Base-by-base conservation (phyloP, 2,113 vertebrate species). In the Ancistrus triradiatus region DNA sequence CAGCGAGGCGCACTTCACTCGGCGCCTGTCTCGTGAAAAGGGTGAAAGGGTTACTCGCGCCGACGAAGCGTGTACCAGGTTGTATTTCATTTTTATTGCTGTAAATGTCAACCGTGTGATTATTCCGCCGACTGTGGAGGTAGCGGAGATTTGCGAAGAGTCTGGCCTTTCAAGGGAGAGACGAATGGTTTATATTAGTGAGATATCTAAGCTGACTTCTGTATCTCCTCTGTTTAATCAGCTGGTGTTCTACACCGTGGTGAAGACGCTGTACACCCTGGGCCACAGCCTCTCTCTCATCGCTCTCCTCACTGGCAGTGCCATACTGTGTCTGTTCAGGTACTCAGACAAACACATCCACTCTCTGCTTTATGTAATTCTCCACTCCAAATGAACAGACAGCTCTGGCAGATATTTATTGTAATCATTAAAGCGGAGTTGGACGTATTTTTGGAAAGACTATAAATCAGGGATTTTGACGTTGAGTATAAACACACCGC, bases 241-340 rank as follows among this genome's bases (percentile, higher is more conserved):
- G 81, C 78, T 93, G 89, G 86, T 91, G 49, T 98, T 94, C 86
- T 98, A 93, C 59, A 81, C 88, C 0, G 90, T 93, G 0, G 92
- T 98, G 78, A 92, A 87, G 83, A 89, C 91, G 17, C 80, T 98
- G 46, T 93, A 97, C 81, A 95, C 94, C 0, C 89, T 97, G 15
- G 95, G 95, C 25, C 96, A 98, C 80, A 98, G 95, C 80, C 90
- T 95, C 0, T 97, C 95, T 14, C 89, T 98, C 2, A 88, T 94
- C 33, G 85, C 93, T 10, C 91, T 98, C 70, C 90, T 93, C 70
- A 95, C 89, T 0, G 93, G 94, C 74, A 92, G 93, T 87, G 77
- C 92, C 70, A 91, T 98, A 83, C 81, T 98, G 40, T 95, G 93
- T 57, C 83, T 92, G 15, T 96, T 92, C 86, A 92, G 95, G 95